phyloP scores from a whole-genome alignment of 2,888 invertebrate genomes.

The Tuberolachnus salignus region DNA sequence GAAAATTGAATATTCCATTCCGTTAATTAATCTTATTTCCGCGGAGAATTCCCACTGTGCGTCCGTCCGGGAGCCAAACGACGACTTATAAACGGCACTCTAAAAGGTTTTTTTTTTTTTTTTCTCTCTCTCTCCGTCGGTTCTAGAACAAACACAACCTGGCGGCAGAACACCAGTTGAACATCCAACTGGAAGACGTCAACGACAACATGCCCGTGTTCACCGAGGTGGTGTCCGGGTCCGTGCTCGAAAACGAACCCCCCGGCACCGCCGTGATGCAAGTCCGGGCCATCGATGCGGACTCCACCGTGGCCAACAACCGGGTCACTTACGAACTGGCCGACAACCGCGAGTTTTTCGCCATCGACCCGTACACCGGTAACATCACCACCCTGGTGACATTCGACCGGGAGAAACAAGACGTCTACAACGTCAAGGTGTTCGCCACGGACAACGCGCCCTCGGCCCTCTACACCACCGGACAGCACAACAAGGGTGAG shows the following conservation, averaged over 20 bases:
- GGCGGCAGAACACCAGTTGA: conserved; percentile 78
- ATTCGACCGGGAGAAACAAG: conserved; percentile 86
- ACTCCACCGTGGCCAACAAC: conserved; percentile 82
- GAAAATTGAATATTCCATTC: too few species aligned
- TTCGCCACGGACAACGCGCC: conserved; percentile 89
- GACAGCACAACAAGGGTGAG: conserved; percentile 73
- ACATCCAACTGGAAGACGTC: conserved; percentile 81
- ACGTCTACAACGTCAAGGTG: conserved; percentile 87
- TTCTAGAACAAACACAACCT: conserved; percentile 77
- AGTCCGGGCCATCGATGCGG: conserved; percentile 83
- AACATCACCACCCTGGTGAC: conserved; percentile 80
- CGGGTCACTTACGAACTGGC: conserved; percentile 77
- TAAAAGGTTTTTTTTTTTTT: too few species aligned
- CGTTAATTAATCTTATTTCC: too few species aligned
- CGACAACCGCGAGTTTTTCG: conserved; percentile 75
- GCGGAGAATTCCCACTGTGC: too few species aligned
- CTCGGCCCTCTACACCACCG: conserved; percentile 73
- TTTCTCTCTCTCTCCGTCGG: too few species aligned
- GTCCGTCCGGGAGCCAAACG: too few species aligned
- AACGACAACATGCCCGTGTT: conserved; percentile 91
- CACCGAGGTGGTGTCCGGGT: conserved; percentile 79
- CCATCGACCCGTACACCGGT: conserved; percentile 83
- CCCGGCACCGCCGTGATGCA: conserved; percentile 85
- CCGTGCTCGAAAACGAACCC: conserved; percentile 83
- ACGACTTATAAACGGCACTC: too few species aligned